These are phyloP conservation scores for Hippocampus barbouri DNA, from an alignment of 2,113 vertebrate species.

Conservation along the genomic window DNA sequence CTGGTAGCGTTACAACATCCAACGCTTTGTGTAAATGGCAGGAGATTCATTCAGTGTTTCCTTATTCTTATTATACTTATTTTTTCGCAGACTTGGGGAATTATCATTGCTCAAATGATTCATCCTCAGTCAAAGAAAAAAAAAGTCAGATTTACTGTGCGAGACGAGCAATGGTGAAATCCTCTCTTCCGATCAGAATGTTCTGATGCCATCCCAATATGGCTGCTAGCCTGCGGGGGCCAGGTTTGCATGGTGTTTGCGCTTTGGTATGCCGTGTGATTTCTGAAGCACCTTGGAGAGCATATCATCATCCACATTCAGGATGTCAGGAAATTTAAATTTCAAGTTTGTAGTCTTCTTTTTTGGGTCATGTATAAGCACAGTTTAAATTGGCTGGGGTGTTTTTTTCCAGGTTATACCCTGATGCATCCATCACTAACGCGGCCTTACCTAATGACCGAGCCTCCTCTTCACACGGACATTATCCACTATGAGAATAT, in stretches of 20 bases:
- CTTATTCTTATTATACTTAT: too few relatives aligned
- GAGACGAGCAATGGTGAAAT: neutral
- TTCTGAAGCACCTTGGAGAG: neutral
- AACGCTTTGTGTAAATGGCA: too few relatives aligned
- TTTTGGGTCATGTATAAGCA: neutral
- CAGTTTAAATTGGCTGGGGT: neutral
- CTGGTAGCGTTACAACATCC: too few relatives aligned
- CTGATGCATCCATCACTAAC: constrained; percentile 97
- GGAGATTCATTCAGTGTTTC: too few relatives aligned
- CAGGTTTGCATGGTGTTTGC: neutral
- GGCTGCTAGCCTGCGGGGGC: neutral
- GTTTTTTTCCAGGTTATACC: constrained; percentile 83
- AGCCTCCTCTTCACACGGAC: constrained; percentile 93
- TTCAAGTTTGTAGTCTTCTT: neutral
- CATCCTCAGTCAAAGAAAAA: too few relatives aligned
- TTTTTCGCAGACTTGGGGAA: too few relatives aligned
- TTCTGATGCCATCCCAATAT: neutral
- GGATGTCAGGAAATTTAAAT: neutral
- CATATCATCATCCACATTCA: neutral
- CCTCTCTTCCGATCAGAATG: neutral
- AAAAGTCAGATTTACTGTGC: too few relatives aligned
- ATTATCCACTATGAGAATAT: constrained; percentile 99
- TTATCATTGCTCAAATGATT: too few relatives aligned
- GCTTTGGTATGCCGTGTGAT: neutral
- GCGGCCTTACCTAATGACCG: constrained; percentile 89